Evolutionary conservation across 2,888 invertebrate genomes (phyloP).

Genomic region (Epistrophe eligans): DNA sequence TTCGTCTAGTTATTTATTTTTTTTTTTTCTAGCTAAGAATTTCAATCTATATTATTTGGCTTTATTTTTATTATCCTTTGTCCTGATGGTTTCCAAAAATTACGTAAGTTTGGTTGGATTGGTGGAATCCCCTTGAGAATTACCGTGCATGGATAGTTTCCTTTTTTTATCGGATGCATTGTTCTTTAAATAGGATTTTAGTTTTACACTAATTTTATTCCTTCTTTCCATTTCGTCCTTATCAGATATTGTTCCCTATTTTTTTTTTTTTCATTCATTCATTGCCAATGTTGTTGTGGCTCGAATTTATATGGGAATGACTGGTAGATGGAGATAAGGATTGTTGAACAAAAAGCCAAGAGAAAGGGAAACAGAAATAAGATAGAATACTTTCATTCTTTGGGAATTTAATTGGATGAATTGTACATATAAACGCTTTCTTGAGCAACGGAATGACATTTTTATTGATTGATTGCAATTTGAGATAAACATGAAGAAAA

Average conservation of each 20-base stretch:
- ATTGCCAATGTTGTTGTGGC: conserved; percentile 32
- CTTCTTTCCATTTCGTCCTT: conserved; percentile 55
- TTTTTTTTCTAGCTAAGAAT: conserved; percentile 27
- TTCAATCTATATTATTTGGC: conserved; percentile 32
- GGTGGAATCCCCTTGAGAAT: conserved; percentile 61
- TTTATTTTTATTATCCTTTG: conserved; percentile 35
- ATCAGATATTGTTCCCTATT: conserved; percentile 62
- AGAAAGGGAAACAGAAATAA: conserved; percentile 14
- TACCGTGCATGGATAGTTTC: conserved; percentile 69
- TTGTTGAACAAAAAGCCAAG: conserved; percentile 14
- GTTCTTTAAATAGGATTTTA: conserved; percentile 75
- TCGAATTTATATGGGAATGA: conserved; percentile 44
- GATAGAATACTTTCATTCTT: conserved; percentile 60
- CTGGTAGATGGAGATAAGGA: conserved; percentile 70
- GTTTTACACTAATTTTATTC: conserved; percentile 76
- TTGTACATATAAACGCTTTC: conserved; percentile 42
- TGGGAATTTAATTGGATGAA: conserved; percentile 70
- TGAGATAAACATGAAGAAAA: conserved; percentile 50
- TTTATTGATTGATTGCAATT: conserved; percentile 74
- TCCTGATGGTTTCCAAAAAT: conserved; percentile 68
- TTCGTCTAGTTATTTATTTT: conserved; percentile 32
- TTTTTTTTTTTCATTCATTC: background rate
- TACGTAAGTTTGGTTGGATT: conserved; percentile 56
- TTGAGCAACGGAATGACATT: conserved; percentile 63
- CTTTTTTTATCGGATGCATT: conserved; percentile 71